These are phyloP conservation scores for Chalcis sispes DNA, from an alignment of 2,888 invertebrate genomes.

Conservation along the genomic window DNA sequence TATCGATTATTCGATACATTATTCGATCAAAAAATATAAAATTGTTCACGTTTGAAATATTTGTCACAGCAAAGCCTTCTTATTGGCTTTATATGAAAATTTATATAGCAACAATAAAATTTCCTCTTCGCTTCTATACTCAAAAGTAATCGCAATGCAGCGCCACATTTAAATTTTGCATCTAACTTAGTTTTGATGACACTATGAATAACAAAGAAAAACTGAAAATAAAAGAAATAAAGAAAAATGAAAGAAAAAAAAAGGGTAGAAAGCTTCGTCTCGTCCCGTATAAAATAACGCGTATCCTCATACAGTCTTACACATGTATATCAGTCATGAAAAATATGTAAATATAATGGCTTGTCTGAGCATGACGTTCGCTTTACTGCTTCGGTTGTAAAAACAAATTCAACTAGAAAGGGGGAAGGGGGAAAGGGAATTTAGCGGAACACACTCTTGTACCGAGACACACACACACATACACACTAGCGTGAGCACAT, in stretches of 20 bases:
- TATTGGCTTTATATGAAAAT: too few relatives aligned
- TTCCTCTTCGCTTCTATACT: too few relatives aligned
- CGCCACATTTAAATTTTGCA: constrained; percentile 13
- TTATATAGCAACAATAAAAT: too few relatives aligned
- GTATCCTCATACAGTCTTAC: neutral
- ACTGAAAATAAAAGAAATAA: neutral
- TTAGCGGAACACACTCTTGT: too few relatives aligned
- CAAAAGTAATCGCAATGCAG: neutral
- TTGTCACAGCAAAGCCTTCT: too few relatives aligned
- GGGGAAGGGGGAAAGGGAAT: neutral
- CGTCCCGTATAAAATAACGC: constrained; percentile 8
- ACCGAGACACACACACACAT: too few relatives aligned
- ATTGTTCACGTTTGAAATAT: too few relatives aligned
- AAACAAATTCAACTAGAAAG: constrained; percentile 51
- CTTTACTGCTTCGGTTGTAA: constrained; percentile 44
- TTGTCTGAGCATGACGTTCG: constrained; percentile 32
- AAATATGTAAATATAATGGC: constrained; percentile 55
- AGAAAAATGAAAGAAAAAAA: neutral
- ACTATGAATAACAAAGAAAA: constrained; percentile 25
- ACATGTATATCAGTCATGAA: constrained; percentile 40
- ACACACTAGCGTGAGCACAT: too few relatives aligned
- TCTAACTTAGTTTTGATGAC: constrained; percentile 35
- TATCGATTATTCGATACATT: too few relatives aligned
- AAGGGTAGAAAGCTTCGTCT: neutral
- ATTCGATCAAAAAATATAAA: too few relatives aligned